Base-by-base conservation (phyloP, 2,113 vertebrate species). In the Aleadryas rufinucha region DNA sequence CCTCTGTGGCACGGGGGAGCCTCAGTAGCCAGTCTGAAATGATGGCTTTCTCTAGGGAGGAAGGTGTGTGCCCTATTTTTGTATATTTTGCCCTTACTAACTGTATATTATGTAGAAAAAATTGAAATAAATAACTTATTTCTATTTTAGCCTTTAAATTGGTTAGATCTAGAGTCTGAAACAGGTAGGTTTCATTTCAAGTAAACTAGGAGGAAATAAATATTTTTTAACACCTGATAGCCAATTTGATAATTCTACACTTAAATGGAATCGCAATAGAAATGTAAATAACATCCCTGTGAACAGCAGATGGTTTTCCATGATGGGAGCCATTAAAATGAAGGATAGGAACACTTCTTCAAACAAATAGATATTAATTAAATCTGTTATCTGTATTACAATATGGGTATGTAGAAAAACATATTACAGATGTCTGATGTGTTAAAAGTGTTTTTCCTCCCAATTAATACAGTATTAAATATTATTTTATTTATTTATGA, bases 341-440 rank as follows among this genome's bases (percentile, higher is more conserved):
- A 94, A 81, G 44, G 26, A 93, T 59, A 47, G 17, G 30, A 93
- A 59, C 31, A 69, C 37, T 77, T 72, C 59, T 87, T 61, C 42
- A 96, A 94, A 81, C 78, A 96, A 93, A 69, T 41, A 93, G n/a
- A 44, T 71, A 77, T 92, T 94, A 96, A 96, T 95, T 94, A 93
- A 87, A 70, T 44, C 52, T 20, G 17, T 90, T 80, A 41, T 54
- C 66, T 89, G 28, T 89, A 79, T 91, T 95, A 53, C 59, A 83
- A 44, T 64, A 69, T 61, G 27, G 12, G 27, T 68, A 37, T 60
- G 63, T 35, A 85, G 72, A 83, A 89, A 90, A 90, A 81, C 27
- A 28, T 84, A 90, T 87, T 91, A 91, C 22, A 76, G 30, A n/a
- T 78, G 57, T 77, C 93, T 77, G 77, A 78, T 86, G 72, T 33